Evolutionary conservation across 2,888 invertebrate genomes (phyloP).

Genomic region (Steinernema scapterisci): DNA sequence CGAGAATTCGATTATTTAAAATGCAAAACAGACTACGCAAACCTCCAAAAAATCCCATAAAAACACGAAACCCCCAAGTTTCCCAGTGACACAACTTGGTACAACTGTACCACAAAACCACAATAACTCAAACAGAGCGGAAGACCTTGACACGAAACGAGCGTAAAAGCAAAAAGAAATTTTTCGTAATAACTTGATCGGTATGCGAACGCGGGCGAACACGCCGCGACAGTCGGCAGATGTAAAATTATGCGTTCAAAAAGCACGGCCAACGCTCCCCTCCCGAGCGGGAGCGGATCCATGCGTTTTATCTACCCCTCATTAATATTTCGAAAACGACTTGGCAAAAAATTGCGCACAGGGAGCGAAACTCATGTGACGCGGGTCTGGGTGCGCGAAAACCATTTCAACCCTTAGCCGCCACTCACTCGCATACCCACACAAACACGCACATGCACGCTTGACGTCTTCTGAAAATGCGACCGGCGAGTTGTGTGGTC

Average conservation of each 20-base stretch:
- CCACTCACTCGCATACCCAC: no score
- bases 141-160: constrained; percentile 23
- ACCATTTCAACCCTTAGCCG: no score
- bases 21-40: no score
- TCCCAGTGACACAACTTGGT: no score
- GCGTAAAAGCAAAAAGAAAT: not conserved
- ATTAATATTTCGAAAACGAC: constrained; percentile 27
- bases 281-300: not conserved
- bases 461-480: no score
- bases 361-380: constrained; percentile 1
- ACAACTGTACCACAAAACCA: no score
- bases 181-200: constrained; percentile 12
- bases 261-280: not conserved
- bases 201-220: not conserved
- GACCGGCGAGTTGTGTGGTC: constrained; percentile 26
- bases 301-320: constrained; percentile 17
- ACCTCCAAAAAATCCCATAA: no score
- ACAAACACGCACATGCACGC: no score
- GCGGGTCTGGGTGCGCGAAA: not conserved
- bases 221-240: not conserved
- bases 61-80: no score
- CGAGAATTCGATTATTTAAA: no score
- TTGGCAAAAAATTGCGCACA: constrained; percentile 8
- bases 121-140: not conserved
- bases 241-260: constrained; percentile 1